Conservation (phyloP, 2,113 vertebrate genomes). For the Engystomops pustulosus region DNA sequence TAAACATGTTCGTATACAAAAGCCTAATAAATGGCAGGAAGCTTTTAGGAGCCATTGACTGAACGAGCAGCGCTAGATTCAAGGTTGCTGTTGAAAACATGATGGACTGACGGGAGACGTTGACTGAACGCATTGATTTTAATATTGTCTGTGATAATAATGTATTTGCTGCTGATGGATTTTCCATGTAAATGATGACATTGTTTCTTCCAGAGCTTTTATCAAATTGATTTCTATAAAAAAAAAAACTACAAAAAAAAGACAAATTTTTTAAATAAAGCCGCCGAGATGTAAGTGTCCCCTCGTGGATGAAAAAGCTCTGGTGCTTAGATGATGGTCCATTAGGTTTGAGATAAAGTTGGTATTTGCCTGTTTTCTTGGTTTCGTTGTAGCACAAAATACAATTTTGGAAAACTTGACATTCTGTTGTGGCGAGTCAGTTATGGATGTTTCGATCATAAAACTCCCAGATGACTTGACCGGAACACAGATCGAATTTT, state of each 20-base stretch:
- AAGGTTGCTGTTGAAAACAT: slow-evolving; percentile 18
- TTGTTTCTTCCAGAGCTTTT: slow-evolving; percentile 6
- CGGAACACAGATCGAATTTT: too few relatives aligned
- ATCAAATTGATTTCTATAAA: background rate
- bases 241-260: background rate
- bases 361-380: too few relatives aligned
- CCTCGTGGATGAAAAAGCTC: too few relatives aligned
- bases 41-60: slow-evolving; percentile 1
- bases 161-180: slow-evolving; percentile 15
- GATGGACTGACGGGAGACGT: background rate
- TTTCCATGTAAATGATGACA: slow-evolving; percentile 11
- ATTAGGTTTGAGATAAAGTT: too few relatives aligned
- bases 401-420: too few relatives aligned
- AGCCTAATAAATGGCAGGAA: background rate
- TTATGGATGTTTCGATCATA: too few relatives aligned
- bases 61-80: background rate
- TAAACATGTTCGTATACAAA: background rate
- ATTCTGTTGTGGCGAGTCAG: too few relatives aligned
- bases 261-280: background rate
- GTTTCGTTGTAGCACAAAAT: too few relatives aligned
- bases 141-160: slow-evolving; percentile 26
- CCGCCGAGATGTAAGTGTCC: too few relatives aligned
- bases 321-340: too few relatives aligned
- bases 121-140: slow-evolving; percentile 25
- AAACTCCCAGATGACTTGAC: too few relatives aligned